phyloP scores from a whole-genome alignment of 2,797 vertebrate genomes.

The Myripristis jacobus region DNA sequence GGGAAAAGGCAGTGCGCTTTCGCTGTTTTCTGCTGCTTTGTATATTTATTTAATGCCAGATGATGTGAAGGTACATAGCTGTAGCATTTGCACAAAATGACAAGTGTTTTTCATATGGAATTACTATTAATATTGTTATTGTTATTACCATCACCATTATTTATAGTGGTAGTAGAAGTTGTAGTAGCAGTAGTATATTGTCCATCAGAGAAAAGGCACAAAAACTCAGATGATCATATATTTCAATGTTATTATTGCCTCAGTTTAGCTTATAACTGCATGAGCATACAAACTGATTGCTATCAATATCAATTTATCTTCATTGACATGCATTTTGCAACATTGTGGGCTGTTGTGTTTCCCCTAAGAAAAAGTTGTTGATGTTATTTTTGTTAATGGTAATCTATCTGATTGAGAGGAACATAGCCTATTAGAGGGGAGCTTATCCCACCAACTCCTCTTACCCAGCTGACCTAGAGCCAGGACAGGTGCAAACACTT shows the following conservation, averaged over 20 bases:
- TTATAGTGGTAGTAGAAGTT: too few species aligned
- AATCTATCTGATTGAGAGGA: conserved; percentile 22
- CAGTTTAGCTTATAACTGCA: neutral
- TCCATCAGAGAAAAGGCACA: neutral
- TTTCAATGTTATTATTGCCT: neutral
- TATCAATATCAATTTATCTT: neutral
- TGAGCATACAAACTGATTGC: neutral
- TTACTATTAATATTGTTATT: neutral
- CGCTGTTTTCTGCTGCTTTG: neutral
- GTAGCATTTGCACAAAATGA: neutral
- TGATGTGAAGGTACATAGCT: neutral
- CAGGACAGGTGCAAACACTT: neutral
- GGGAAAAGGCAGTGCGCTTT: neutral
- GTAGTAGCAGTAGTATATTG: neutral
- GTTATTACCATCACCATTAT: neutral
- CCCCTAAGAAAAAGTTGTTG: neutral
- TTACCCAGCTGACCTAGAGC: conserved; percentile 39
- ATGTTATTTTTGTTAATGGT: conserved; percentile 33
- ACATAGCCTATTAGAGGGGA: conserved; percentile 32
- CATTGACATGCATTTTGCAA: neutral
- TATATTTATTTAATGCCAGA: neutral
- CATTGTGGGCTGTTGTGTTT: conserved; percentile 5
- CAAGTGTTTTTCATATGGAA: neutral
- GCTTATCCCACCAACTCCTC: conserved; percentile 27
- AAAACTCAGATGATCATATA: neutral